These are phyloP conservation scores for Amblyjoppa fuscipennis DNA, from an alignment of 2,888 invertebrate species.

Conservation along the genomic window DNA sequence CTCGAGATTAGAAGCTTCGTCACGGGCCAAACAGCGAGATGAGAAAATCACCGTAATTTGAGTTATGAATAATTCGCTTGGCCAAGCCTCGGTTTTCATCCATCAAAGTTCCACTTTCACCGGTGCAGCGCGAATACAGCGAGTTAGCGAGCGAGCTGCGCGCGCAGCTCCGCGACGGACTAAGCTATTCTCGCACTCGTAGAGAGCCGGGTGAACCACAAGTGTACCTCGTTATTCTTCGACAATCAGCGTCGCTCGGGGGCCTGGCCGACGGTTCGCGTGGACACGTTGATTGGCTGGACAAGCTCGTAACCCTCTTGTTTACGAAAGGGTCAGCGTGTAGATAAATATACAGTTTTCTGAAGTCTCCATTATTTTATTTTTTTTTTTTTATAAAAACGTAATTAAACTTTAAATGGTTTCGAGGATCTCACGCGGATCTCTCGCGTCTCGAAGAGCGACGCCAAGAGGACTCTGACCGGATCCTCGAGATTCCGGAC, in stretches of 20 bases:
- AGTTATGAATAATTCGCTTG: constrained; percentile 77
- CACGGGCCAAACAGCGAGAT: constrained; percentile 70
- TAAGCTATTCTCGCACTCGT: not conserved
- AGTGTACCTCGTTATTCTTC: constrained; percentile 5
- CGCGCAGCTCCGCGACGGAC: not conserved
- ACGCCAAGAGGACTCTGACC: not conserved
- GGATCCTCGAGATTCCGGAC: constrained; percentile 14
- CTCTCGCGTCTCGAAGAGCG: not conserved
- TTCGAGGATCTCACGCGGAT: not conserved
- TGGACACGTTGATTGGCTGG: not conserved
- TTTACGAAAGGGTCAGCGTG: not conserved
- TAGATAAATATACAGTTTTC: not conserved
- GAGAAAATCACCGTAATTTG: constrained; percentile 75
- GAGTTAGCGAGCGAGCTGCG: not conserved
- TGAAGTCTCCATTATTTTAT: not conserved
- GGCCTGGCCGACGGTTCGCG: not conserved
- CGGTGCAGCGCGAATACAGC: not conserved
- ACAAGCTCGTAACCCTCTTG: not conserved
- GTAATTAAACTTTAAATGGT: not conserved
- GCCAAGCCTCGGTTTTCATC: constrained; percentile 41
- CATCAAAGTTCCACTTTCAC: constrained; percentile 55
- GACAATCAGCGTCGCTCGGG: not conserved
- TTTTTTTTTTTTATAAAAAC: too few species aligned
- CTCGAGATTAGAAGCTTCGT: constrained; percentile 40
- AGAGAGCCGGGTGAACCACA: not conserved